Evolutionary conservation across 1,140 invertebrate genomes (phyloP), one percentile per base, ranked within the genome.

Genomic region (Lethocerus indicus): DNA sequence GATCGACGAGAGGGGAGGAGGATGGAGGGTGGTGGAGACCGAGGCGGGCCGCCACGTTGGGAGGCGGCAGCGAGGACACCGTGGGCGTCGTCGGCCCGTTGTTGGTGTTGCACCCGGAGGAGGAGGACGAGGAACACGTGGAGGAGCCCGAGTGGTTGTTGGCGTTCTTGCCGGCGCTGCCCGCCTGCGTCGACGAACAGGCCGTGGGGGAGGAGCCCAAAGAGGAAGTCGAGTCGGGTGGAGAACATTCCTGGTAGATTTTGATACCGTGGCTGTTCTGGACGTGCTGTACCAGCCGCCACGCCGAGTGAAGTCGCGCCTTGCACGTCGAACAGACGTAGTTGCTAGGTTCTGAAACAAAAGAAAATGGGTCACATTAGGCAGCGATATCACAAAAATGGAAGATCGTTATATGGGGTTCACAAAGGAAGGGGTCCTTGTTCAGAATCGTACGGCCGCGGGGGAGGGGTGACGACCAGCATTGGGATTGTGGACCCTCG

Each of bases 281-380:
- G 16, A 87, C 90, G 63, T 97, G 93, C 63, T 95, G 90, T 12
- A 97, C 74, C 53, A 98, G 71, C 39, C 80, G 74, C 92, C 92
- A 98, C 0, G 93, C 90, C 21, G 91, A 93, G 56, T 81, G 77
- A 45, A 87, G 77, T 36, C 85, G 77, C 46, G 83, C 79, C 56
- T 91, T 91, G 68, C 93, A 97, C 27, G 91, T 93, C 16, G 81
- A 90, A 66, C 93, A 97, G 35, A 90, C 80, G 63, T 93, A 87
- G 71, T 86, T 87, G 64, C 81, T 82, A 52, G 93, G 92, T 72
- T 97, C 93, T 96, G 83, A 39, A 78, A 84, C 75, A 73, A 69
- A 72, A 59, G 52, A 65, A 58, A 52, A 65, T 58, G 64, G 59
- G n/a, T n/a, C n/a, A n/a, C n/a, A n/a, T n/a, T n/a, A n/a, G n/a